A percentile compares a stretch with the other conserved stretches of the same genome.
Conservation (phyloP, 2,888 invertebrate genomes). For the Calephelis perditalis region DNA sequence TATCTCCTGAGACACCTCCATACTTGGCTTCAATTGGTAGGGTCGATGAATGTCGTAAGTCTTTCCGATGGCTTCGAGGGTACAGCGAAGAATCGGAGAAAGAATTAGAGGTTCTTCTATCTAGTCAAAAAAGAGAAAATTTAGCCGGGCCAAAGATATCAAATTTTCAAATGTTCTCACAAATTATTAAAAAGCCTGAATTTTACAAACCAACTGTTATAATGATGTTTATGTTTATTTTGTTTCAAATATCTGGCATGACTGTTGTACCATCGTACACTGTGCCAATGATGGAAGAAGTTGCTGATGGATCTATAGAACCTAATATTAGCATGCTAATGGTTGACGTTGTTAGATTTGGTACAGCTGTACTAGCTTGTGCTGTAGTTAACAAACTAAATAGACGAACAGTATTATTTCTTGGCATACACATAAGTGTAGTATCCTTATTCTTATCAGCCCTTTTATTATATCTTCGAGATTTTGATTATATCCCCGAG, state of each 20-base stretch:
- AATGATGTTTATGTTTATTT: constrained; percentile 81
- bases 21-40: constrained; percentile 79
- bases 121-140: constrained; percentile 53
- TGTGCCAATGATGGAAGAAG: constrained; percentile 79
- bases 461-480: constrained; percentile 54
- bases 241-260: constrained; percentile 83
- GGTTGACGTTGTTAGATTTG: constrained; percentile 80
- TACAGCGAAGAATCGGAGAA: constrained; percentile 54
- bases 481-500: constrained; percentile 49
- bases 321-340: constrained; percentile 81
- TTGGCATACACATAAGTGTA: constrained; percentile 78
- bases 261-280: constrained; percentile 85
- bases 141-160: constrained; percentile 47
- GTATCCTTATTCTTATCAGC: constrained; percentile 74
- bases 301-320: constrained; percentile 77
- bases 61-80: constrained; percentile 80
- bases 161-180: constrained; percentile 47
- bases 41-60: constrained; percentile 72
- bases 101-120: constrained; percentile 66
- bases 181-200: constrained; percentile 57
- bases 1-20: constrained; percentile 82
- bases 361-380: constrained; percentile 79
- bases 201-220: constrained; percentile 80
- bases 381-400: constrained; percentile 77
- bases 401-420: constrained; percentile 78